phyloP scores from a whole-genome alignment of 53 echinoderm and acorn worm genomes.

The Henricia sp. region DNA sequence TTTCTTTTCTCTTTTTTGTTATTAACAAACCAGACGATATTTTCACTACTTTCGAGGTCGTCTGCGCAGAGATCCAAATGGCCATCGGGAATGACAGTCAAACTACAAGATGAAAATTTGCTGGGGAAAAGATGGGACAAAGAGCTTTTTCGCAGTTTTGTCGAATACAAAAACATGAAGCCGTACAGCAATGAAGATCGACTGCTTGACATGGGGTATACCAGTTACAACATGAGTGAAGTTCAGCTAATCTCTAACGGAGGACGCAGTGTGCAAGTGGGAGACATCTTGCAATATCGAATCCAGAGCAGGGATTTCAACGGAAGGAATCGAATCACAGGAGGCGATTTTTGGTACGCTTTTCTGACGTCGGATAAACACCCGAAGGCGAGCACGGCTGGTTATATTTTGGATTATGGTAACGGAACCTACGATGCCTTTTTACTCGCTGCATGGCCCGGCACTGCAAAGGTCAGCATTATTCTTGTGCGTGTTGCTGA shows the following conservation, averaged over 20 bases:
- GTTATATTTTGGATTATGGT: not conserved
- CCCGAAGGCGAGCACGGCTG: constrained; percentile 19
- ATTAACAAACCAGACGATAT: no score
- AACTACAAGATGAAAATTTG: not conserved
- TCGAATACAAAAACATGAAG: not conserved
- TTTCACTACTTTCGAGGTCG: no score
- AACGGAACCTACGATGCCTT: constrained; percentile 25
- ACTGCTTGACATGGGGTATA: not conserved
- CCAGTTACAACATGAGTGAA: constrained; percentile 13
- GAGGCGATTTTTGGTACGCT: constrained; percentile 32
- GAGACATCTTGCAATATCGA: constrained; percentile 38
- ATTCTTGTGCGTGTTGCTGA: not conserved
- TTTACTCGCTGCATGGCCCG: constrained; percentile 29
- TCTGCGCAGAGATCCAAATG: no score
- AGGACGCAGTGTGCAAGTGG: constrained; percentile 5
- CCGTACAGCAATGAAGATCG: not conserved
- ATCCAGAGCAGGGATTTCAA: constrained; percentile 27
- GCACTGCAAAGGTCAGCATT: constrained; percentile 1
- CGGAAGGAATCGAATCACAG: constrained; percentile 11
- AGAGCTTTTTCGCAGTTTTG: not conserved
- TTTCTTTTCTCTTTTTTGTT: no score
- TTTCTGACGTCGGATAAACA: not conserved
- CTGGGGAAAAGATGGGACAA: not conserved
- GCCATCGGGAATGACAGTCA: no score
- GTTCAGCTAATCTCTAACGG: constrained; percentile 19